These are phyloP conservation scores for Leucoraja ocellata DNA, from an alignment of 2,797 vertebrate genomes.

Conservation along the genomic window DNA sequence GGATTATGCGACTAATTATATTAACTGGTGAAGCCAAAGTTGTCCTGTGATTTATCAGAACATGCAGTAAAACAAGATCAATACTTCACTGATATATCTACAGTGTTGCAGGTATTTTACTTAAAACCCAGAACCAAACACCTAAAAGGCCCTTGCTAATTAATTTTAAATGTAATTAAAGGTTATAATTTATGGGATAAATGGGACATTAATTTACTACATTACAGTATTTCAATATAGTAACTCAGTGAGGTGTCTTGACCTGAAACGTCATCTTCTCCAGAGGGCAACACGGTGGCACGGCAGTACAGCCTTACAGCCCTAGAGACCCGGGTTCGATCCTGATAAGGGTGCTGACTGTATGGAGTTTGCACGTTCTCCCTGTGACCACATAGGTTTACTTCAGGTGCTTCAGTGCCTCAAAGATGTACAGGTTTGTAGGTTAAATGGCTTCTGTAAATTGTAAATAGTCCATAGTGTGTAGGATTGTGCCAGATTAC, in stretches of 20 bases:
- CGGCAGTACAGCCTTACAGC: too few species aligned
- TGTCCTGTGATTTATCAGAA: slow-evolving; percentile 27
- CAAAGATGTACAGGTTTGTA: too few species aligned
- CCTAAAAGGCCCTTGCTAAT: not conserved
- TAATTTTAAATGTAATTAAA: not conserved
- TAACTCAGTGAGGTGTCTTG: not conserved
- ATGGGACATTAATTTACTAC: not conserved
- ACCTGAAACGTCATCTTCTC: too few species aligned
- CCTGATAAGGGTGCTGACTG: too few species aligned
- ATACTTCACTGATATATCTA: not conserved
- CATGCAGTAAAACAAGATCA: slow-evolving; percentile 7
- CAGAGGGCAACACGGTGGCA: too few species aligned
- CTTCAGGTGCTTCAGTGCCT: too few species aligned
- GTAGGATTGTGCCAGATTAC: too few species aligned
- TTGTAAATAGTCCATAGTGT: too few species aligned
- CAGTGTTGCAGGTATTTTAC: not conserved
- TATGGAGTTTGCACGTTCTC: too few species aligned
- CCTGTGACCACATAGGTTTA: too few species aligned
- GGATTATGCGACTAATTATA: not conserved
- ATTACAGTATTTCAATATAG: not conserved
- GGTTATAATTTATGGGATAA: not conserved
- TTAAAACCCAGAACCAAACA: not conserved
- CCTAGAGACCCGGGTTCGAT: too few species aligned
- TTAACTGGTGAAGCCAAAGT: not conserved
- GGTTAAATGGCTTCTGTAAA: too few species aligned